Base-by-base conservation (phyloP, 2,797 vertebrate genomes). In the Nasua narica region DNA sequence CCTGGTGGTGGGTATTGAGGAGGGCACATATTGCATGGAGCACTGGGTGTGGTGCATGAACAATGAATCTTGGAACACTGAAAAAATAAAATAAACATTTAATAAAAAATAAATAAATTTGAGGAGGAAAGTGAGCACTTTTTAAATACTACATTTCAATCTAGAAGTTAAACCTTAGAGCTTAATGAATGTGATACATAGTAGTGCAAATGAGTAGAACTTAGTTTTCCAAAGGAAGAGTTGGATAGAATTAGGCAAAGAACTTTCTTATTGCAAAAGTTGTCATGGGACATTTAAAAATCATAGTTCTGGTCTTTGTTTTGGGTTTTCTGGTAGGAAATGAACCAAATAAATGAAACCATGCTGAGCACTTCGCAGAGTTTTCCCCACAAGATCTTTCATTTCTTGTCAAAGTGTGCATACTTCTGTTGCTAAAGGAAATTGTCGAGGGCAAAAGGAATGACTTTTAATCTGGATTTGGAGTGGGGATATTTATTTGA, bases 271-370 rank as follows among this genome's bases (percentile, higher is more conserved):
- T 19, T 85, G 4, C 32, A 88, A 90, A 95, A 69, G 3, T 9
- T 90, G 18, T 83, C 50, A 72, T 37, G n/a, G n/a, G 21, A 50
- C 16, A 72, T 56, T 70, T 77, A 60, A 87, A 95, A 60, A 43
- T 76, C 32, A 50, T n/a, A 46, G 4, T 46, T 84, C 25, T 90
- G 11, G 89, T 19, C 3, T 15, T 82, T 46, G 54, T 32, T 37
- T 91, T 85, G 52, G 29, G 5, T 77, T 93, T 90, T 85, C 67
- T 92, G 21, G 23, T 43, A 83, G 50, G 19, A 93, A 97, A 81
- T 92, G 16, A 72, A 18, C 10, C 54, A 95, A 52, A 58, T 60
- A 72, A 78, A 58, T 76, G 29, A 6, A 89, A 14, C 14, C 62
- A 27, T 65, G 14, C 35, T 58, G 43, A 94, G 32, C 15, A 81